Base-by-base conservation (phyloP, 1,140 invertebrate species). In the Papilio helenus region DNA sequence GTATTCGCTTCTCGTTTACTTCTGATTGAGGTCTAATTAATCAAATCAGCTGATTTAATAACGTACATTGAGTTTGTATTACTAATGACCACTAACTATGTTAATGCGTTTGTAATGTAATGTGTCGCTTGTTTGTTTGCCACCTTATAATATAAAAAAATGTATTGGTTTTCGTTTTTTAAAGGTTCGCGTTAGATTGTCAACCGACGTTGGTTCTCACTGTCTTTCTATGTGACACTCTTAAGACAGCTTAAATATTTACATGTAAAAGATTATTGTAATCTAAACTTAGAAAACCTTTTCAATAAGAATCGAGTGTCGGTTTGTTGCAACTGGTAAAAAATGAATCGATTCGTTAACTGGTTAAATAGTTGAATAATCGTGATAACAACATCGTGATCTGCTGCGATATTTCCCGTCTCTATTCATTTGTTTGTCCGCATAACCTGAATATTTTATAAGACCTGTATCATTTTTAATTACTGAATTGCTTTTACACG, bases 371-470 rank as follows among this genome's bases (percentile, higher is more conserved):
- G 23, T 26, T 26, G 9, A 58, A 58, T 7, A 61, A 29, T 61
- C 58, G 58, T 61, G 58, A 61, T 61, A 61, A 26, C 23, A 61
- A 61, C 20, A 61, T 61, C 58, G 58, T 61, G 58, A 61, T 61
- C 58, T 3, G 58, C 3, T 26, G 58, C 23, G 26, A n/a, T 61
- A 61, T 14, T 26, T 26, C 23, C 58, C 23, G 23, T 14, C 55
- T 58, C n/a, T 23, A 58, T 58, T 58, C 58, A 26, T 61, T 61
- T 29, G 23, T 61, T 61, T 61, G 23, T 26, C 20, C 23, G 58
- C 20, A 61, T 61, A 61, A 26, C 26, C 10, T 61, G 7, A 55
- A 55, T 55, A 55, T 20, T 55, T 20, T 20, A 18, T 16, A 18
- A 7, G 12, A 46, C 44, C 10, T 46, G 44, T 14, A 46, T 14